Conservation (phyloP, 2,797 vertebrate genomes). For the Gouania willdenowi region DNA sequence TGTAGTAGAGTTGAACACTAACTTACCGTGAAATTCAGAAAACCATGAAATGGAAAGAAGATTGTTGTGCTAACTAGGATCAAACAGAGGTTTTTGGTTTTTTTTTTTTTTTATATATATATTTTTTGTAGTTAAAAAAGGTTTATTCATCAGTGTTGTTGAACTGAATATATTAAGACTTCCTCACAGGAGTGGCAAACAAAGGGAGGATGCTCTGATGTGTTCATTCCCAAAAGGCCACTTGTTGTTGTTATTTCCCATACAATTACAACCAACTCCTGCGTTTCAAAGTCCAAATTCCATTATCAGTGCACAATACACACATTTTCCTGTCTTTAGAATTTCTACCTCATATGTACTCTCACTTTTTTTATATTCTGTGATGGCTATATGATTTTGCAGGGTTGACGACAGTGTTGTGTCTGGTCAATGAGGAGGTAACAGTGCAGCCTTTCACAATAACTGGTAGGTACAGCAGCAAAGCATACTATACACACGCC, state of each 20-base stretch:
- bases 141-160: no score
- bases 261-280: not conserved
- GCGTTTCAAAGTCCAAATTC: no score
- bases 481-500: not conserved
- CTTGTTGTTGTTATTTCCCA: conserved; percentile 18
- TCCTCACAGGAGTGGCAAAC: conserved; percentile 13
- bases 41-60: no score
- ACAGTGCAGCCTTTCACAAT: not conserved
- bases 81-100: no score
- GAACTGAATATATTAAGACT: conserved; percentile 10
- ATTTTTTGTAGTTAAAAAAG: not conserved
- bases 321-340: no score
- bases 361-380: not conserved
- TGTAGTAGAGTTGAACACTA: conserved; percentile 25
- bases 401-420: conserved; percentile 31
- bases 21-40: conserved; percentile 2
- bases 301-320: not conserved
- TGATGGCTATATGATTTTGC: no score
- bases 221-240: conserved; percentile 2
- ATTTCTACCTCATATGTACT: no score
- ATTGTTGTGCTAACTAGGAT: no score
- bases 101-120: not conserved
- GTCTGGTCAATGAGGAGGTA: conserved; percentile 35
- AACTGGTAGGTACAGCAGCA: conserved; percentile 12
- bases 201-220: conserved; percentile 42